Evolutionary conservation across 1,140 invertebrate species (phyloP), one percentile per base, ranked within the genome.

Genomic region (Pseudobourletiella spinata): DNA sequence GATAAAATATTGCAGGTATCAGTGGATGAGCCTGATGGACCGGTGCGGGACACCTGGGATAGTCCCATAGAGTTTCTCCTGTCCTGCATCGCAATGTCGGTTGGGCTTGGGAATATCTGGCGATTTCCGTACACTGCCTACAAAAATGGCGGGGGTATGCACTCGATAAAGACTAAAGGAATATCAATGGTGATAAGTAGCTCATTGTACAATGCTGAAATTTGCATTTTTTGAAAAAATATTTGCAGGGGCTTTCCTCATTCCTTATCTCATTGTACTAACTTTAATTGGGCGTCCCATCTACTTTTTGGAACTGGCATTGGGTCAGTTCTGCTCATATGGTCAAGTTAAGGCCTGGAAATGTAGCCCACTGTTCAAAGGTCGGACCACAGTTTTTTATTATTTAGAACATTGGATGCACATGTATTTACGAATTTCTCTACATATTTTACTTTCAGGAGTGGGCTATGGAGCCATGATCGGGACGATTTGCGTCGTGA

Each of bases 61-160:
- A 78, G 72, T 44, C 74, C 77, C 55, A 73, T 79, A 30, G 79
- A 81, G 69, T 82, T 82, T 70, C 61, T 91, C 59, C 75, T 91
- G 18, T 86, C 87, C 26, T 87, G 86, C 71, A 79, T 91, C 44
- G 79, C 88, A 73, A 77, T 91, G 78, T 82, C 84, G 15, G 86
- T 91, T 20, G 88, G 88, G 3, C 79, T 90, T 52, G 88, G 88
- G n/a, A n/a, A n/a, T n/a, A n/a, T n/a, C n/a, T n/a, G n/a, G n/a
- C n/a, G n/a, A n/a, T n/a, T n/a, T n/a, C n/a, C n/a, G n/a, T n/a
- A n/a, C n/a, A n/a, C n/a, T n/a, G n/a, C n/a, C n/a, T n/a, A n/a
- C n/a, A n/a, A n/a, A n/a, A n/a, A n/a, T n/a, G n/a, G n/a, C n/a
- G n/a, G n/a, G n/a, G n/a, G n/a, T n/a, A n/a, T n/a, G n/a, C n/a